Evolutionary conservation across 2,888 invertebrate species (phyloP), one percentile per base, ranked within the genome.

Genomic region (Helleia helle): DNA sequence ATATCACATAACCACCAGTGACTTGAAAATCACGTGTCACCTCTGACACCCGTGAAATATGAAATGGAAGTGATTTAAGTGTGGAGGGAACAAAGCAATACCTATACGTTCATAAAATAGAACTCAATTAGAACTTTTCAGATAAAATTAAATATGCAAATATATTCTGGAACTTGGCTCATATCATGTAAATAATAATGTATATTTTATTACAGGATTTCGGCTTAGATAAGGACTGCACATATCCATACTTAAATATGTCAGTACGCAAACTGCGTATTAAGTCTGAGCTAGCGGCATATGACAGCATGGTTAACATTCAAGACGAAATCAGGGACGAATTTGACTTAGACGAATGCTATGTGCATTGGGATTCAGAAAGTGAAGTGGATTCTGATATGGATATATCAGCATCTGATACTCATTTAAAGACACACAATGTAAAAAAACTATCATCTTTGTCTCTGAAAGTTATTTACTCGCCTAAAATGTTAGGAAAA

Each of bases 341-440:
- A 3, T 61, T 66, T 38, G 58, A 56, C 8, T 40, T 52, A 0
- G 57, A 62, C 17, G 59, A 64, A n/a, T 55, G 54, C 25, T 68
- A 63, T 18, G 51, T 66, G 0, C 71, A 73, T 22, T 74, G 76
- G 72, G 77, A 75, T 31, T 71, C 75, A 0, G 71, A 70, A 5
- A 34, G 38, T 7, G 48, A 49, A 3, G 56, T 49, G 2, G 55
- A 55, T 9, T 49, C 42, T 2, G 51, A 49, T 3, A 41, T 34
- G 7, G 51, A 43, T 1, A 24, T 28, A 0, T n/a, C 15, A 0
- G 25, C 29, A n/a, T n/a, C n/a, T n/a, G n/a, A n/a, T n/a, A n/a
- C n/a, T n/a, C n/a, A n/a, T n/a, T n/a, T n/a, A 3, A 15, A 26
- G 28, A 46, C 47, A 2, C 58, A 41, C 6, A 49, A 31, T 7